phyloP scores from a whole-genome alignment of 2,888 invertebrate species.

The Cyclophora albipunctata region DNA sequence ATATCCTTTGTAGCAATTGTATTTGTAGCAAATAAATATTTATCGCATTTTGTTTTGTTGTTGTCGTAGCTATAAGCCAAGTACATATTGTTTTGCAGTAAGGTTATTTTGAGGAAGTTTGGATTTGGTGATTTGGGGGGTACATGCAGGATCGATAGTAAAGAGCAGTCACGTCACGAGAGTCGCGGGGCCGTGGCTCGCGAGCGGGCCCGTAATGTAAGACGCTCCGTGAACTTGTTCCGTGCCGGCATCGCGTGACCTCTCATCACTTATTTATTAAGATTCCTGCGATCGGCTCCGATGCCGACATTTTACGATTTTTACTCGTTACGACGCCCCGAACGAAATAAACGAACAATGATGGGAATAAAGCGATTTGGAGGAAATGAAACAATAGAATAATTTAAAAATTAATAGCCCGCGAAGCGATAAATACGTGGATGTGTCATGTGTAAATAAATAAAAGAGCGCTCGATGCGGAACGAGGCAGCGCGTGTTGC shows the following conservation, averaged over 20 bases:
- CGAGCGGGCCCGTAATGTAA: constrained; percentile 13
- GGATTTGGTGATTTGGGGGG: constrained; percentile 12
- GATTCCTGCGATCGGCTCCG: constrained; percentile 31
- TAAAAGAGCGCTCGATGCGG: constrained; percentile 47
- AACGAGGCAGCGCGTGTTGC: constrained; percentile 36
- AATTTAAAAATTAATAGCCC: constrained; percentile 63
- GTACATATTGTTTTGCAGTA: too few relatives aligned
- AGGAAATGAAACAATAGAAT: constrained; percentile 42
- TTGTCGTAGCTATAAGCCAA: too few relatives aligned
- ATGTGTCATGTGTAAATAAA: constrained; percentile 59
- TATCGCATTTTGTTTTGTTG: too few relatives aligned
- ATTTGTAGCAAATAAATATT: too few relatives aligned
- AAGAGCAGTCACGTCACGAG: constrained; percentile 29
- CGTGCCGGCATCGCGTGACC: constrained; percentile 55
- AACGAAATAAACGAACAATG: constrained; percentile 21
- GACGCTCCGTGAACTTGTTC: constrained; percentile 12
- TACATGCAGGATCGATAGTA: constrained; percentile 18
- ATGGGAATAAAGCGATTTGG: constrained; percentile 18
- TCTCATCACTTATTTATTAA: constrained; percentile 52
- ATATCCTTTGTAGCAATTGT: too few relatives aligned
- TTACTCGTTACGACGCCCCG: constrained; percentile 18
- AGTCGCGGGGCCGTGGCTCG: constrained; percentile 9
- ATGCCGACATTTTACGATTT: constrained; percentile 27
- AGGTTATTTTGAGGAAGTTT: constrained; percentile 6
- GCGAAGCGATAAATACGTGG: constrained; percentile 61